Evolutionary conservation across 2,113 vertebrate species (phyloP).

Genomic region (Cettia cetti): DNA sequence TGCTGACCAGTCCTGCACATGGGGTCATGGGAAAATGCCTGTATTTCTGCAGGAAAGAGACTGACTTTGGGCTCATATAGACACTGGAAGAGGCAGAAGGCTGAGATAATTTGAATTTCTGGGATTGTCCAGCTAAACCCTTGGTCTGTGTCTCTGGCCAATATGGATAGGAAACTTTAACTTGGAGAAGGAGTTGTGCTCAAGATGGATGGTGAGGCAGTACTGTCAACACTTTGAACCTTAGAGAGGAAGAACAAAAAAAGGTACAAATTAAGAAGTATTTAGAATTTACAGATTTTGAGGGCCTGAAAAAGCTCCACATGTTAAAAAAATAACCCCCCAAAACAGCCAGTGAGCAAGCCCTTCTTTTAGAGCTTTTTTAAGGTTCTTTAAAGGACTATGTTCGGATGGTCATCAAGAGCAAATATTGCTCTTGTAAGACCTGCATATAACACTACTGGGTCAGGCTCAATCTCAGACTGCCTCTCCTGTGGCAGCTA

Average conservation of each 20-base stretch:
- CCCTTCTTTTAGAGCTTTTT: not conserved
- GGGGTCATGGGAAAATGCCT: not conserved
- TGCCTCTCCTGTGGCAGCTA: not conserved
- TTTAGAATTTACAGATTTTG: not conserved
- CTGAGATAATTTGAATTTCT: not conserved
- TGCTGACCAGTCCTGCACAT: accelerated
- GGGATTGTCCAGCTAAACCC: not conserved
- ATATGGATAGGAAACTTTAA: not conserved
- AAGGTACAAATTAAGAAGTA: not conserved
- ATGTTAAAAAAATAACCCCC: not conserved
- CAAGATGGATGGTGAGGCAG: not conserved
- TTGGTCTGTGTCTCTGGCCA: not conserved
- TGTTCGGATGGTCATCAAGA: not conserved
- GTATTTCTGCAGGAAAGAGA: not conserved
- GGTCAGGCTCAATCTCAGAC: slow-evolving; percentile 27
- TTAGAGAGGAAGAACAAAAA: not conserved
- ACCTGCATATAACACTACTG: not conserved
- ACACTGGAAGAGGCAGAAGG: not conserved
- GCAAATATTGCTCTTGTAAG: slow-evolving; percentile 6
- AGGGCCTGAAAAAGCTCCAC: not conserved
- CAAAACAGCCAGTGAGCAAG: not conserved
- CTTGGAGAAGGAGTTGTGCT: not conserved
- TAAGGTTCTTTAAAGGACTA: not conserved
- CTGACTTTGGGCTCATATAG: not conserved
- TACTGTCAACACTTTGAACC: not conserved